Conservation (phyloP, 2,797 vertebrate species). For the Falco columbarius region DNA sequence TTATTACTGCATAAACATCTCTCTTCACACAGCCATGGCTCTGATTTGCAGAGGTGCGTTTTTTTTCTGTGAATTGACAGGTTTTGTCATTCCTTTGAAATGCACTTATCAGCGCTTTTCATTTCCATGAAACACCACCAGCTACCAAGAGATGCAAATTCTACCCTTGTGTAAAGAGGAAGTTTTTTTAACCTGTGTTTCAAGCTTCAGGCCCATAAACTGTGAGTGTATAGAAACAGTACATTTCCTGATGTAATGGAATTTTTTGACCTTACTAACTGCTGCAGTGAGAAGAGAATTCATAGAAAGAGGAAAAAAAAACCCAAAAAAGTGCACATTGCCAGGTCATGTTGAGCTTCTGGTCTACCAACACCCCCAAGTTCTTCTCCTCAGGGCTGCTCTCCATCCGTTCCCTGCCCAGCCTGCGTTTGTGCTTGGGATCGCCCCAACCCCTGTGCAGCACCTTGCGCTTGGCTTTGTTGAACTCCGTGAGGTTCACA, state of each 20-base stretch:
- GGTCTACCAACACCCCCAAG: no score
- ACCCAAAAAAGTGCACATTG: no score
- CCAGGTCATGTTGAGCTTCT: no score
- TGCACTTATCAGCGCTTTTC: not conserved
- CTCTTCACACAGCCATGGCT: not conserved
- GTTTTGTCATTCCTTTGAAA: not conserved
- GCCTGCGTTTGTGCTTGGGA: no score
- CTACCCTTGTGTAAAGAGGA: not conserved
- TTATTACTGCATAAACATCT: not conserved
- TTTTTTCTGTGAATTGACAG: not conserved
- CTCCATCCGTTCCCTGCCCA: no score
- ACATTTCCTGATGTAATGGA: not conserved
- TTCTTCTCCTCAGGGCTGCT: no score
- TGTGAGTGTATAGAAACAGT: not conserved
- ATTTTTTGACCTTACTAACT: accelerated
- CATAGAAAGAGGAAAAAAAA: not conserved
- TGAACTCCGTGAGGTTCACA: no score
- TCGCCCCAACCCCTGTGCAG: no score
- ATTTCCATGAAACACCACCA: not conserved
- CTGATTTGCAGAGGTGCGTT: not conserved
- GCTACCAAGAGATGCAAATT: not conserved
- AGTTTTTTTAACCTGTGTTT: not conserved
- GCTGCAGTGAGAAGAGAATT: not conserved
- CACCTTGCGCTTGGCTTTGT: no score
- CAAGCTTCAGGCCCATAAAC: not conserved